A percentile compares a stretch with the other conserved stretches of the same genome.
These are phyloP conservation scores for Oscheius sp. DNA, from an alignment of 2,888 invertebrate genomes.

Conservation along the genomic window DNA sequence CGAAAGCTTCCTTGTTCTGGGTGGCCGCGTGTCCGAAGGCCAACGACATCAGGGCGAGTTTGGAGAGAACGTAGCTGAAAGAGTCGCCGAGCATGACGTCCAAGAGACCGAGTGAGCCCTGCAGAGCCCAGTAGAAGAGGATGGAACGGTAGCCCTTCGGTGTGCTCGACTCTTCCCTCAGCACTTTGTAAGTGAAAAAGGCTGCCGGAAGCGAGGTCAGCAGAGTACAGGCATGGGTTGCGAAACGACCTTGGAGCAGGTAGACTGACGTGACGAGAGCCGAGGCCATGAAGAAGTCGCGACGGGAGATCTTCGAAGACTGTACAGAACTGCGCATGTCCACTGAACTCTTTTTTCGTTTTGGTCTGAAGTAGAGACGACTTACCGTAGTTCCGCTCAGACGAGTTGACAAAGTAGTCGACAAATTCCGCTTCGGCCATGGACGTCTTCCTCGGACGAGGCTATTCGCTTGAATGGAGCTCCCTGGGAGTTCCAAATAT, in stretches of 20 bases:
- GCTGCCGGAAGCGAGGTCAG: slow-evolving; percentile 29
- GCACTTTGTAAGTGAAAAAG: slow-evolving; percentile 31
- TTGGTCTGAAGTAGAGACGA: not conserved
- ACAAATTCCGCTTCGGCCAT: slow-evolving; percentile 24
- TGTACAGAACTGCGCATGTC: not conserved
- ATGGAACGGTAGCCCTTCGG: slow-evolving; percentile 8
- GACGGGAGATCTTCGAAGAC: slow-evolving; percentile 1
- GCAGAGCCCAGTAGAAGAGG: slow-evolving; percentile 28
- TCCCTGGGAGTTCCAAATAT: too few species aligned
- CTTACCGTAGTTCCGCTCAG: slow-evolving; percentile 13
- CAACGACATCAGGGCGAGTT: slow-evolving; percentile 23
- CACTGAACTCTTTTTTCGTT: not conserved
- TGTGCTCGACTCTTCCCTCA: not conserved
- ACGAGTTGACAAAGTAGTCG: not conserved
- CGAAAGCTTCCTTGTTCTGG: slow-evolving; percentile 14
- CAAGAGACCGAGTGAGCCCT: slow-evolving; percentile 8
- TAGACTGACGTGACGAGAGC: slow-evolving; percentile 13
- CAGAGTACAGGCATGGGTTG: slow-evolving; percentile 16
- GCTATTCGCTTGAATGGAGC: too few species aligned
- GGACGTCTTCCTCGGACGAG: too few species aligned
- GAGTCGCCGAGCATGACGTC: slow-evolving; percentile 12
- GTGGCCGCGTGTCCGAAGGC: slow-evolving; percentile 27
- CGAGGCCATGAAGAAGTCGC: not conserved
- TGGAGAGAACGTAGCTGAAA: slow-evolving; percentile 18
- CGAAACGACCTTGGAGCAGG: slow-evolving; percentile 6